These are phyloP conservation scores for Desmodus rotundus DNA, from an alignment of 2,113 vertebrate genomes.

Conservation along the genomic window DNA sequence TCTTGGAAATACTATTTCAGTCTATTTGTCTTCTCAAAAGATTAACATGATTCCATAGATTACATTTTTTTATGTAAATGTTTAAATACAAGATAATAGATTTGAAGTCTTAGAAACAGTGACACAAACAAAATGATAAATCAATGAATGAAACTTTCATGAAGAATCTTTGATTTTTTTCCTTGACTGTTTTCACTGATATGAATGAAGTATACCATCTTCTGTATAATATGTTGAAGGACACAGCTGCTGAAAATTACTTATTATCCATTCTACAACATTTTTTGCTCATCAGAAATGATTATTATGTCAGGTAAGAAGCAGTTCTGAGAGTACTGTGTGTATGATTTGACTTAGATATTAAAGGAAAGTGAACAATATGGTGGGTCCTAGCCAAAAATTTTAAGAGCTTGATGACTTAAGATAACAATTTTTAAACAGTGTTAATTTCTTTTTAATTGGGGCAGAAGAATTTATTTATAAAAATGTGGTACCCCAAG, in stretches of 20 bases:
- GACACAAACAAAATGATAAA: neutral
- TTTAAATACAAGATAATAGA: neutral
- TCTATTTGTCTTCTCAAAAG: neutral
- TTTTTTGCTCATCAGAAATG: conserved; percentile 95
- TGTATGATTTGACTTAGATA: neutral
- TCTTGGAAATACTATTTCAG: neutral
- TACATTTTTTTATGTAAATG: neutral
- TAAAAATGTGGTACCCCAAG: neutral
- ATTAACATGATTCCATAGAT: neutral
- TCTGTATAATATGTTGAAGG: conserved; percentile 96
- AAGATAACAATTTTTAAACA: neutral
- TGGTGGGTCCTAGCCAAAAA: neutral
- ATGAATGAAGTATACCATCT: conserved; percentile 96
- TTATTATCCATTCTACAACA: conserved; percentile 97
- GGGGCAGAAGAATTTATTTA: neutral
- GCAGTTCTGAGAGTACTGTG: neutral
- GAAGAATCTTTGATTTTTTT: conserved; percentile 53
- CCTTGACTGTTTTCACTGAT: conserved; percentile 91
- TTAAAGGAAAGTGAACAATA: neutral
- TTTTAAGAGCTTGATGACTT: neutral
- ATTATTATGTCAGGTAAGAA: conserved; percentile 95
- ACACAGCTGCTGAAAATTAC: conserved; percentile 91
- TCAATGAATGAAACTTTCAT: neutral
- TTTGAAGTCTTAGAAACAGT: neutral
- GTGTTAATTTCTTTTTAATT: neutral